Evolutionary conservation across 1,140 invertebrate genomes (phyloP), one percentile per base, ranked within the genome.

Genomic region (Eueides isabella): DNA sequence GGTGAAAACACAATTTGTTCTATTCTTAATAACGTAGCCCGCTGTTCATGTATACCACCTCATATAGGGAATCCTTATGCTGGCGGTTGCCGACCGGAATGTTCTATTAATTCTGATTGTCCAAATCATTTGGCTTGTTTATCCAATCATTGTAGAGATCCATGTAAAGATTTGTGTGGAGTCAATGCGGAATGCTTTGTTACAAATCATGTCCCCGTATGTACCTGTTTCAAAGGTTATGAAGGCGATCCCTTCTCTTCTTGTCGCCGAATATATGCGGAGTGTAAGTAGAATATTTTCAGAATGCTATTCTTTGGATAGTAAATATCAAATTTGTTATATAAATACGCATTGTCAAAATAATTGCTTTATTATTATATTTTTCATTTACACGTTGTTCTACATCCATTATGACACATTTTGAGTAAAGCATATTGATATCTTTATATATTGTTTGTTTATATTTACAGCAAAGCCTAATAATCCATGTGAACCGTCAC

Each of bases 91-190:
- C 94, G 96, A 72, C 97, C 97, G 1, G 97, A 98, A 87, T 98
- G 97, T 87, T 95, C 96, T 1, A 95, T 96, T 72, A 97, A 97
- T 87, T 95, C 96, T 0, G 97, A 98, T 79, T 98, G 98, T 89
- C 94, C 97, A 0, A 96, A 95, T 79, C 94, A 97, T 80, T 88
- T 97, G 61, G 96, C 97, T 35, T 98, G 98, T 89, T 93, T 98
- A 35, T 96, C 97, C 76, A 96, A 97, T 80, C 96, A 97, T 80
- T 98, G 98, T 82, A 94, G 97, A 77, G 96, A 98, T 94, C 97
- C 97, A n/a, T 98, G 98, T 86, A 96, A 95, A 69, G 97, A 97
- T 33, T 94, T 97, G 61, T 98, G 98, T 86, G 97, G 97, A 31
- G 85, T 94, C 0, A 97, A 98, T 85, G 97, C 97, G 2, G 95